phyloP scores from a whole-genome alignment of 2,888 invertebrate species.

The Conus canariensis region DNA sequence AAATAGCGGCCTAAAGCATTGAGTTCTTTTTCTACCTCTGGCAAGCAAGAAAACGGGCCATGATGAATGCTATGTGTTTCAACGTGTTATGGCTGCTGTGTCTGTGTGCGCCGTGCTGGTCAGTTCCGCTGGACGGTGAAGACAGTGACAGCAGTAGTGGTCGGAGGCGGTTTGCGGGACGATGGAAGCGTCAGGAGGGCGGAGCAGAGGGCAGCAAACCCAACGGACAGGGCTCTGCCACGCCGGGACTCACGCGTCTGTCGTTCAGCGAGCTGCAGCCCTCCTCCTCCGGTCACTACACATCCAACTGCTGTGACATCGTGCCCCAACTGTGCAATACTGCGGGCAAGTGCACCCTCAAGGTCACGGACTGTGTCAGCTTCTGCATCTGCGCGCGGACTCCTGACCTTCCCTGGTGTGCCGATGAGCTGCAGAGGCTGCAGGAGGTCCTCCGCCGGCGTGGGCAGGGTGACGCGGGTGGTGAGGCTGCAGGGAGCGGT shows the following conservation, averaged over 20 bases:
- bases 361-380: constrained; percentile 32
- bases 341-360: constrained; percentile 23
- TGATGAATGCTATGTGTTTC: neutral
- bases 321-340: constrained; percentile 26
- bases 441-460: neutral
- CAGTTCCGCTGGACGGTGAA: neutral
- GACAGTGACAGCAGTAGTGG: neutral
- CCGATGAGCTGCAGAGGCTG: constrained; percentile 10
- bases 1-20: no score
- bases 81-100: neutral
- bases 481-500: neutral
- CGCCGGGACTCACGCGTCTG: neutral
- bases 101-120: neutral
- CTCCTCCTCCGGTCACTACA: constrained; percentile 14
- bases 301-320: constrained; percentile 27
- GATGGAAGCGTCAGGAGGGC: neutral
- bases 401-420: constrained; percentile 10
- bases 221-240: neutral
- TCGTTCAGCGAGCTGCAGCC: constrained; percentile 23
- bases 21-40: neutral
- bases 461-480: no score
- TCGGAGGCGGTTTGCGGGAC: neutral
- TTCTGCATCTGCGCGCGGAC: constrained; percentile 35
- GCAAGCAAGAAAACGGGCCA: neutral
- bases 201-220: neutral